Conservation (phyloP, 2,888 invertebrate species). For the Tiphia femorata region DNA sequence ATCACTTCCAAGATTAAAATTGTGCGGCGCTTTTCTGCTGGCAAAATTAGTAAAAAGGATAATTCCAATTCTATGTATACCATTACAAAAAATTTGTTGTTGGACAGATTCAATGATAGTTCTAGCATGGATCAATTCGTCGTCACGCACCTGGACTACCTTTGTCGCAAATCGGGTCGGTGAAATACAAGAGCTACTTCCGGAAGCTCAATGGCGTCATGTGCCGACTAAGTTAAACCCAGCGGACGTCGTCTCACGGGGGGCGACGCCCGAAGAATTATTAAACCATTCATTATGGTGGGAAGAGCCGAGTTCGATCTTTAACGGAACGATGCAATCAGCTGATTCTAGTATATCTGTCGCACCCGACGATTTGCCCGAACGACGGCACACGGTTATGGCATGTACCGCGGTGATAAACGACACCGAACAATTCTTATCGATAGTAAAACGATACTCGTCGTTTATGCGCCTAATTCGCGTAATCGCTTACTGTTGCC, state of each 20-base stretch:
- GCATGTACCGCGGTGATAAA: neutral
- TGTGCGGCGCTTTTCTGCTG: neutral
- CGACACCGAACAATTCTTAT: neutral
- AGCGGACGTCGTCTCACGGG: too few species aligned
- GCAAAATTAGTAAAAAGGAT: neutral
- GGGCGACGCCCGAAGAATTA: neutral
- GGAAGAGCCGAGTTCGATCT: neutral
- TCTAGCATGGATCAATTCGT: too few species aligned
- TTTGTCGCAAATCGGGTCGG: conserved; percentile 4
- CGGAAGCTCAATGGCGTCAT: too few species aligned
- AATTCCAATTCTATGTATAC: rapidly evolving
- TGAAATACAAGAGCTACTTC: conserved; percentile 3
- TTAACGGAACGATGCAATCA: neutral
- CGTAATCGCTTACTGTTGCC: neutral
- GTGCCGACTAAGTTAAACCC: too few species aligned
- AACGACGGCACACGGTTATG: neutral
- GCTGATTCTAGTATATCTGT: too few species aligned
- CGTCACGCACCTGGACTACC: neutral
- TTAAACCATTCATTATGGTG: neutral
- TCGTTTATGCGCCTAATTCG: neutral
- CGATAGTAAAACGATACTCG: neutral
- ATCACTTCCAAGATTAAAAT: neutral
- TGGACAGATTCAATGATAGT: too few species aligned
- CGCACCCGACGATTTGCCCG: neutral
- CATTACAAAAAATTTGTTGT: too few species aligned